Base-by-base conservation (phyloP, 1,140 invertebrate genomes). In the Adelges cooleyi region DNA sequence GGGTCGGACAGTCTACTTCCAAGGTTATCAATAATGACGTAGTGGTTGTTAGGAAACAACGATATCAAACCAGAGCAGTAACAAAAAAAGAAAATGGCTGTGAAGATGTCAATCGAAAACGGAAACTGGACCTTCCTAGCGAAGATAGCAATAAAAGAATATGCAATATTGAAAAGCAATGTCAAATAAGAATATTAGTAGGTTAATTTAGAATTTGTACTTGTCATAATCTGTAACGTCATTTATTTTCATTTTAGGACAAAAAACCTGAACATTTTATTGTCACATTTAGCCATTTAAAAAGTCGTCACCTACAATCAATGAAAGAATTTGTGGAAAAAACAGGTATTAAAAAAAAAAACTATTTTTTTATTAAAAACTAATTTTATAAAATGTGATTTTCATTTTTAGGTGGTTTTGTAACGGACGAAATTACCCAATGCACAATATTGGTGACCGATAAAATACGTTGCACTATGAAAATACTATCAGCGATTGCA, bases 401-500 rank as follows among this genome's bases (percentile, higher is more conserved):
- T 11, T 44, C 23, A 44, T 68, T 68, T 72, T 40, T 46, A 77
- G 77, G 76, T 46, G 77, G 73, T 44, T 68, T 29, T 13, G 72
- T 76, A 66, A 74, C 74, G 0, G 71, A 76, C 13, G 69, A 74
- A 29, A 68, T 73, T 11, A 25, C 67, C 8, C 70, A 74, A 9
- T 78, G 76, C 51, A 71, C 73, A 13, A 67, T 80, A 22, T 65
- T 80, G 4, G 75, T 80, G 3, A 78, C 78, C 13, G 78, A 80
- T 29, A 78, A 78, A 72, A 70, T 80, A 23, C 73, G 74, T 49
- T 73, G 78, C 66, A 79, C 79, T 10, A 71, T 74, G 2, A 80
- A 80, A 71, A 79, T 80, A 66, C 69, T 80, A 9, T 79, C 77
- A 18, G 73, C 74, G 3, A 50, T 80, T 10, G 74, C 74, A 0